These are phyloP conservation scores for Marmota monax DNA, from an alignment of 2,113 vertebrate genomes.

Conservation along the genomic window DNA sequence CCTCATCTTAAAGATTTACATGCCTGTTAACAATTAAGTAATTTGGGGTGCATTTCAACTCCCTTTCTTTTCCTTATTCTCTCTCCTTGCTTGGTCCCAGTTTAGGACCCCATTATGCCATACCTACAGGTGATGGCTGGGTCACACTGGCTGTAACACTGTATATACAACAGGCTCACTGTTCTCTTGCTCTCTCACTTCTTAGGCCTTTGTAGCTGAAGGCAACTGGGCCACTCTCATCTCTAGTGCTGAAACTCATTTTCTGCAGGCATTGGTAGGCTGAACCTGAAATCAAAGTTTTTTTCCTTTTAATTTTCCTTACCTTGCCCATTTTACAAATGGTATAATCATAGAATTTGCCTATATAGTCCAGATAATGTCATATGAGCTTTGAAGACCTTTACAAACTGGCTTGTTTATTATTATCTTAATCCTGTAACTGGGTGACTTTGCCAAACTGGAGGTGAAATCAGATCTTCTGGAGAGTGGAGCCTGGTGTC, in stretches of 20 bases:
- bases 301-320: background rate
- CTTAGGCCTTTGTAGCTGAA: background rate
- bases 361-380: background rate
- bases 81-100: background rate
- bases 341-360: background rate
- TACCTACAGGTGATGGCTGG: background rate
- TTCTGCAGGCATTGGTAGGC: background rate
- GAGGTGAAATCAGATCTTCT: background rate
- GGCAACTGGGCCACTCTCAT: background rate
- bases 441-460: background rate
- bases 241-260: background rate
- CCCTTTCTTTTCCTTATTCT: background rate
- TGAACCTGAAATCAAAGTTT: background rate
- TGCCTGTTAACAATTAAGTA: background rate
- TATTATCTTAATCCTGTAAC: background rate
- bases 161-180: rapidly evolving
- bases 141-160: background rate
- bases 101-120: background rate
- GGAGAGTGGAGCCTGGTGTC: background rate
- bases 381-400: background rate
- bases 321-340: background rate
- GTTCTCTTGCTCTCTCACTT: background rate
- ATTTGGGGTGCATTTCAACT: background rate
- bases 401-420: background rate
- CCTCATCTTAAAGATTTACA: background rate